These are phyloP conservation scores for Pollenia angustigena DNA, from an alignment of 2,888 invertebrate genomes.

Conservation along the genomic window DNA sequence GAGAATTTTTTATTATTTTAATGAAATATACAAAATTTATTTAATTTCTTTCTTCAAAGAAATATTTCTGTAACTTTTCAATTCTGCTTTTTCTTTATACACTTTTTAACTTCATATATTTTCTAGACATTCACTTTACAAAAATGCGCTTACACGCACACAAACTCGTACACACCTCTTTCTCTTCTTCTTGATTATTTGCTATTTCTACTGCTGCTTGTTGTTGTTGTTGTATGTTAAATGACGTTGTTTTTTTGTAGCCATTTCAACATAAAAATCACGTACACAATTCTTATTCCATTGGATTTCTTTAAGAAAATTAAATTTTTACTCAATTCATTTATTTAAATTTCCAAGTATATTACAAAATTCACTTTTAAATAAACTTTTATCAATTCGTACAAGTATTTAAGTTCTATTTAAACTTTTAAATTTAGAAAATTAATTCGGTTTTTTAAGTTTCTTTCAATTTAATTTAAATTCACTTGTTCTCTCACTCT, in stretches of 20 bases:
- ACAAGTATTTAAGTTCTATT: background rate
- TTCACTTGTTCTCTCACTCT: conserved; percentile 61
- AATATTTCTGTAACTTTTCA: background rate
- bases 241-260: conserved; percentile 43
- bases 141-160: conserved; percentile 11
- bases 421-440: conserved; percentile 1
- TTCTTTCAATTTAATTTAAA: conserved; percentile 23
- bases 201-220: conserved; percentile 26
- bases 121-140: conserved; percentile 45
- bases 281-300: conserved; percentile 60
- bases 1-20: conserved; percentile 4
- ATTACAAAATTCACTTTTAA: conserved; percentile 47
- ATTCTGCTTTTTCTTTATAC: conserved; percentile 18
- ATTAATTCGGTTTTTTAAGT: conserved; percentile 13
- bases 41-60: conserved; percentile 14
- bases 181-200: conserved; percentile 3
- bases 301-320: conserved; percentile 5
- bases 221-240: conserved; percentile 36
- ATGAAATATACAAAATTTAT: conserved; percentile 26
- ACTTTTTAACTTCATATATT: conserved; percentile 29
- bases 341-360: background rate
- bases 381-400: conserved; percentile 3
- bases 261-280: conserved; percentile 49
- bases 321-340: conserved; percentile 31
- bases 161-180: background rate